Evolutionary conservation across 2,113 vertebrate species (phyloP), one percentile per base, ranked within the genome.

Genomic region (Fregetta grallaria): DNA sequence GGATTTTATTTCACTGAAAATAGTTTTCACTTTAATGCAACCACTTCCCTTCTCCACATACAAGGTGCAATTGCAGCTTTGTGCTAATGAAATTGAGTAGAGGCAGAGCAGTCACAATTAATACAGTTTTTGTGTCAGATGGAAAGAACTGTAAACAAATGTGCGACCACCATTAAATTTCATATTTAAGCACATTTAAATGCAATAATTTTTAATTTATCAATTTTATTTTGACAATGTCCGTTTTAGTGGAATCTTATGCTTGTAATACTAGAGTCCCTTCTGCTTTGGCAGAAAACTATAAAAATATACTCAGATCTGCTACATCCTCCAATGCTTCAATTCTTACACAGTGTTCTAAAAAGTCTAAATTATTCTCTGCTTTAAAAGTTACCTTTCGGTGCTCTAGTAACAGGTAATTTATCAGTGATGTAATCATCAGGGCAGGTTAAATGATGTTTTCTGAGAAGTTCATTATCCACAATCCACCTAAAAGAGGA

Each of bases 391-490:
- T 85, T 98, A 99, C 99, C 98, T 98, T 96, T 97, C 11, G 98
- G 99, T 25, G 97, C 98, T 85, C 95, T 97, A 34, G 95, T 96
- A 76, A 97, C 59, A 13, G 96, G 96, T 21, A 45, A 61, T 17
- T 90, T 90, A 11, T 97, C 94, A 6, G 86, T 94, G 94, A 98
- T 98, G 91, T 99, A 99, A 96, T 99, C 99, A 22, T 98, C 95
- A 1, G 99, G 99, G 62, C 98, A 98, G 90, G 98, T 99, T 92
- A 99, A 95, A 90, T 98, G 96, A 76, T 99, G 97, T 55, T 95
- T 98, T 96, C 95, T 96, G 6, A 99, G 98, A 68, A 99, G 95
- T 29, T 98, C 90, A 7, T 93, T 98, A 97, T 99, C 98, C 58
- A 99, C 98, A 84, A 98, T 99, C 98, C 98, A 98, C 63, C 95